phyloP scores from a whole-genome alignment of 2,888 invertebrate species.

The Oxyscelio sp. region DNA sequence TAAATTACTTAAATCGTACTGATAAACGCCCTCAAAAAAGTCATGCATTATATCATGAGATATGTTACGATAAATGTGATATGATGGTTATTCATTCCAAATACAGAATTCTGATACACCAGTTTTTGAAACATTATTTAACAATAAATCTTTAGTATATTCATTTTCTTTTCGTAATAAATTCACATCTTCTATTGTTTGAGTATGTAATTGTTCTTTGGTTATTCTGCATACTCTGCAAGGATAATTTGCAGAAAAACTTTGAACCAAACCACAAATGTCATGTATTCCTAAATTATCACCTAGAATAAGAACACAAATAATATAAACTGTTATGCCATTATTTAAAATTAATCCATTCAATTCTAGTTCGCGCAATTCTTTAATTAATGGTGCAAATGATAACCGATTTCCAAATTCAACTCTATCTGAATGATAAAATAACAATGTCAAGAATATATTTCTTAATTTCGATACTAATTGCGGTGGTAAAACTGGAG shows the following conservation, averaged over 20 bases:
- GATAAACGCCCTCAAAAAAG: no score
- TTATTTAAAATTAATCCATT: background rate
- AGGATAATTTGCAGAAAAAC: slow-evolving; percentile 2
- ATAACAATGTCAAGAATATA: slow-evolving; percentile 40
- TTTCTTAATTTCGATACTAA: slow-evolving; percentile 54
- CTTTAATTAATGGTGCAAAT: background rate
- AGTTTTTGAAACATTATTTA: no score
- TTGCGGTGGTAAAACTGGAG: slow-evolving; percentile 47
- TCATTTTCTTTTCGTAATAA: no score
- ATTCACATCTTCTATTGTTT: background rate
- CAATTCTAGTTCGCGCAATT: slow-evolving; percentile 5
- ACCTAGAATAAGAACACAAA: background rate
- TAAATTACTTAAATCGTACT: no score
- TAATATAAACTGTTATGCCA: background rate
- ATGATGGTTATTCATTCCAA: no score
- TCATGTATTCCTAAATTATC: slow-evolving; percentile 19
- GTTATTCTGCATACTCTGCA: background rate
- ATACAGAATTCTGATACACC: no score
- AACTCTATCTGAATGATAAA: background rate
- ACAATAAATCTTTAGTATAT: no score
- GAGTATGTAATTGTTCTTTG: background rate
- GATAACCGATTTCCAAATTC: slow-evolving; percentile 1
- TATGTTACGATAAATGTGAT: no score
- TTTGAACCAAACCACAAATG: slow-evolving; percentile 21
- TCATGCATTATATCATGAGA: no score